A percentile compares a stretch with the other conserved stretches of the same genome.
These are phyloP conservation scores for Platycnemis pennipes DNA, from an alignment of 2,888 invertebrate genomes.

Conservation along the genomic window DNA sequence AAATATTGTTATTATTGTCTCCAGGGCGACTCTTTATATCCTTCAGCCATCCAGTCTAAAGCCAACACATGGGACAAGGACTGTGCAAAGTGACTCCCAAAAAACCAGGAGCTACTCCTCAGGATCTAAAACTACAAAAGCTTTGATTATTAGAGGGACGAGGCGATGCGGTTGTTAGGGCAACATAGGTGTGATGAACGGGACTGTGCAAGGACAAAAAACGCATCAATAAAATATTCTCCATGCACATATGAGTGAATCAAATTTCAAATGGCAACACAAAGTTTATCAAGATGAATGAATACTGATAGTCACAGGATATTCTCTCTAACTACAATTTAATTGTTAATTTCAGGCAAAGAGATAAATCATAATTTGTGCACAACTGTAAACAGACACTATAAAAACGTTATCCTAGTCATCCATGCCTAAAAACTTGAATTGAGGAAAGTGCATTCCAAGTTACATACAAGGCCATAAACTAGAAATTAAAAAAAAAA, in stretches of 20 bases:
- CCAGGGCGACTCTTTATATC: neutral
- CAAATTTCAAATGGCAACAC: neutral
- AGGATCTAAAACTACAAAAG: conserved; percentile 50
- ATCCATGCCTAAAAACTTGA: too few relatives aligned
- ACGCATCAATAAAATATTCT: neutral
- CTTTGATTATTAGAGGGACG: neutral
- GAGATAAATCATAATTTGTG: too few relatives aligned
- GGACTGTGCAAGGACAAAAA: conserved; percentile 13
- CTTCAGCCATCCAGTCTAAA: conserved; percentile 1
- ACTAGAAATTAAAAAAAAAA: too few relatives aligned
- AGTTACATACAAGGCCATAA: too few relatives aligned
- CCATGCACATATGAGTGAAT: neutral
- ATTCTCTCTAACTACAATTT: too few relatives aligned
- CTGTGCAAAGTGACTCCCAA: conserved; percentile 50
- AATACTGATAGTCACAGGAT: too few relatives aligned
- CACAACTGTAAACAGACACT: too few relatives aligned
- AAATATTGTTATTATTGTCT: conserved; percentile 55
- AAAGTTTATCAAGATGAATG: too few relatives aligned
- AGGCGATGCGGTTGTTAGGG: neutral
- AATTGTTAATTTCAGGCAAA: too few relatives aligned
- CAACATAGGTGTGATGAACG: neutral
- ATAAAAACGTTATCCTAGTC: too few relatives aligned
- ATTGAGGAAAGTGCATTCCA: too few relatives aligned
- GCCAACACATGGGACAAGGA: conserved; percentile 18
- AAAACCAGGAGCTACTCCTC: conserved; percentile 54